phyloP scores from a whole-genome alignment of 2,888 invertebrate species.

The Himalopsyche tibetana region DNA sequence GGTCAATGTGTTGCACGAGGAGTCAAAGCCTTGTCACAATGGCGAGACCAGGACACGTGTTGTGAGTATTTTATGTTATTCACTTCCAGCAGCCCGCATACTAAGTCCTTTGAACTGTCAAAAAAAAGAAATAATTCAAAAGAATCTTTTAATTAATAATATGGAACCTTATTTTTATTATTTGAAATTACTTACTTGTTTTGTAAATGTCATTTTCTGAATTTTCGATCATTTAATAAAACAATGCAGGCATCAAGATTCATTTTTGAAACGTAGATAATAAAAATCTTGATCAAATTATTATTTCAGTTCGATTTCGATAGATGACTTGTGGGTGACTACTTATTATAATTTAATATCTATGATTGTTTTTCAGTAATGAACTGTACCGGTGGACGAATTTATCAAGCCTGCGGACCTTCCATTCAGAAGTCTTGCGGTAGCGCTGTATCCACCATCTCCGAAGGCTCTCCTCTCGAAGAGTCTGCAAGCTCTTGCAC shows the following conservation, averaged over 20 bases:
- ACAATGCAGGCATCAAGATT: too few species aligned
- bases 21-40: conserved; percentile 79
- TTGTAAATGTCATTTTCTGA: too few species aligned
- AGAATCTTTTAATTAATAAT: too few species aligned
- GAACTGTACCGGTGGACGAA: conserved; percentile 83
- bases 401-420: conserved; percentile 88
- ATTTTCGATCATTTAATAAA: too few species aligned
- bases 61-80: conserved; percentile 80
- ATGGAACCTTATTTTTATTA: too few species aligned
- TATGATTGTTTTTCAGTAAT: conserved; percentile 79
- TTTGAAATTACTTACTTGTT: too few species aligned
- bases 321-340: conserved; percentile 21
- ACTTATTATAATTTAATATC: not conserved
- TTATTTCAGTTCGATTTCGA: conserved; percentile 45
- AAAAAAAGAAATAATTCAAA: too few species aligned
- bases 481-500: conserved; percentile 77
- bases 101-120: too few species aligned
- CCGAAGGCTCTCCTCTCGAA: not conserved
- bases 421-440: conserved; percentile 85
- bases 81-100: not conserved
- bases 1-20: conserved; percentile 85
- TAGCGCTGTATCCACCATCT: conserved; percentile 69
- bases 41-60: conserved; percentile 89
- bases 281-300: not conserved
- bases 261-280: too few species aligned